These are phyloP conservation scores for Recurvirostra avosetta DNA, from an alignment of 2,113 vertebrate genomes.

Conservation along the genomic window DNA sequence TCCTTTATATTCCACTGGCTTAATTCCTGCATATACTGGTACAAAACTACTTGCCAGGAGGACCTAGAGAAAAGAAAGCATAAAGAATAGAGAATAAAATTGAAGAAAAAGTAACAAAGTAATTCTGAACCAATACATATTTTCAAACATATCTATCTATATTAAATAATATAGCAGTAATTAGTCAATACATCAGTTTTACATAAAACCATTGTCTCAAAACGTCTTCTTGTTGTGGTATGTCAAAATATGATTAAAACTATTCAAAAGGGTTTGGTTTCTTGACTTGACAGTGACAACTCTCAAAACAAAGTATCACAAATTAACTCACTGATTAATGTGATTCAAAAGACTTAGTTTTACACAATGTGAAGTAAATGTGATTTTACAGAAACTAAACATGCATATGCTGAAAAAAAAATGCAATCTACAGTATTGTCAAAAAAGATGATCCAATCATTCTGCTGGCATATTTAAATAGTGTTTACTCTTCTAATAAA, in stretches of 20 bases:
- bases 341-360: neutral
- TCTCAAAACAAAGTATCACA: neutral
- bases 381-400: neutral
- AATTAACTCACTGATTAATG: neutral
- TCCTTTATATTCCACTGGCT: constrained; percentile 84
- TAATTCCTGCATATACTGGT: constrained; percentile 85
- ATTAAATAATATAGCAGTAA: neutral
- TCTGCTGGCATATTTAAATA: neutral
- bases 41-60: constrained; percentile 90
- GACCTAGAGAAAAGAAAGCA: constrained; percentile 64
- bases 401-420: neutral
- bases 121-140: neutral
- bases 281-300: neutral
- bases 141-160: neutral
- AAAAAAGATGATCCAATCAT: neutral
- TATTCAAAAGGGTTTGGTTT: neutral
- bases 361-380: neutral
- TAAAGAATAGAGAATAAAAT: neutral
- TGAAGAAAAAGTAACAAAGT: neutral
- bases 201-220: neutral
- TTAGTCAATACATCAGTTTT: neutral
- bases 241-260: neutral
- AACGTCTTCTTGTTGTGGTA: neutral
- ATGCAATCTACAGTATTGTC: neutral
- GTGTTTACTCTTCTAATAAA: neutral